These are phyloP conservation scores for Muntiacus reevesi DNA, from an alignment of 2,113 vertebrate species.

Conservation along the genomic window DNA sequence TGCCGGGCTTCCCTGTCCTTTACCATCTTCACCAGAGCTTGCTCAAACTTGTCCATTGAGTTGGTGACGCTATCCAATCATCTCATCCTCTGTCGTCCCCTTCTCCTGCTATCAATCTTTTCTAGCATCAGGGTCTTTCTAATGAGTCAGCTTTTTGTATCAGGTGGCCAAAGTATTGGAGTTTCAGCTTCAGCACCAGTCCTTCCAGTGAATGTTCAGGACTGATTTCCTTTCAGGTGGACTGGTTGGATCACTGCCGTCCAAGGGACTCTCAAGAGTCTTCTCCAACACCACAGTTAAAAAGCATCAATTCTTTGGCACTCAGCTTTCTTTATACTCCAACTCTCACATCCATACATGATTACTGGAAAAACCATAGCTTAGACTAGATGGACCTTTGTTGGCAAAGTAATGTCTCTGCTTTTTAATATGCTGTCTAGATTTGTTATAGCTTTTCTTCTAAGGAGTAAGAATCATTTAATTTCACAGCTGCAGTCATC, in stretches of 20 bases:
- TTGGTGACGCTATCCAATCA: background rate
- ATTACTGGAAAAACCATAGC: background rate
- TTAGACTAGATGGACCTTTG: background rate
- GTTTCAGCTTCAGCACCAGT: background rate
- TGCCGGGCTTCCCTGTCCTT: background rate
- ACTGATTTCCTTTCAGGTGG: background rate
- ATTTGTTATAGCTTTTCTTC: background rate
- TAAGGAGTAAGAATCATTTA: background rate
- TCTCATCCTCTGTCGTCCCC: background rate
- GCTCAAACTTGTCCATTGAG: background rate
- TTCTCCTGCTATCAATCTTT: background rate
- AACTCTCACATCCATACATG: background rate
- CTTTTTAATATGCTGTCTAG: background rate
- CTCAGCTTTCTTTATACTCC: background rate
- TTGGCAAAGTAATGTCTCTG: background rate
- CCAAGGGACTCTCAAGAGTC: background rate
- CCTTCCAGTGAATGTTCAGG: background rate
- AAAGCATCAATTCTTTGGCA: background rate
- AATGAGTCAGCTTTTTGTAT: background rate
- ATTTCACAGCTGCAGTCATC: background rate
- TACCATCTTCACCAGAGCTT: background rate
- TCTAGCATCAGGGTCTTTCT: background rate
- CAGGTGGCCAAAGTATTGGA: background rate
- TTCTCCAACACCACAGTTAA: background rate
- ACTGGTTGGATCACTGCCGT: background rate